Percentiles rank a stretch among this genome's conserved stretches.
Conservation (phyloP, 2,888 invertebrate genomes). For the Pristionchus fissidentatus region DNA sequence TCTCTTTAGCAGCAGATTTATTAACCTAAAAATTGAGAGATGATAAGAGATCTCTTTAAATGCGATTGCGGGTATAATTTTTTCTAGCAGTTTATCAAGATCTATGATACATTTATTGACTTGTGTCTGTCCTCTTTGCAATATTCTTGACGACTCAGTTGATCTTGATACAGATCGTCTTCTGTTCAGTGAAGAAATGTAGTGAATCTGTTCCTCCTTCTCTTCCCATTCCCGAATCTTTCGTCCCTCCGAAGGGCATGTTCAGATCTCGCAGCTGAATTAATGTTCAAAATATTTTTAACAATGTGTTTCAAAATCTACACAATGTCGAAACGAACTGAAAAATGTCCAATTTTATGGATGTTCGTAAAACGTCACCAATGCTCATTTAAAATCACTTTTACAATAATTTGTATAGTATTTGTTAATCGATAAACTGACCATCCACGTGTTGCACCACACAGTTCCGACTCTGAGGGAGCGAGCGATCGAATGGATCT, state of each 20-base stretch:
- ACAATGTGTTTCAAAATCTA: too few species aligned
- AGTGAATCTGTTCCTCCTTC: constrained; percentile 79
- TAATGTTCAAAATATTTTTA: too few species aligned
- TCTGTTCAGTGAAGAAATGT: constrained; percentile 79
- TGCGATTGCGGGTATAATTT: too few species aligned
- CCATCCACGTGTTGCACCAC: constrained; percentile 80
- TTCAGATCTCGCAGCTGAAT: constrained; percentile 78
- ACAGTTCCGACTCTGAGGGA: constrained; percentile 80
- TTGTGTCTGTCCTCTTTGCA: neutral
- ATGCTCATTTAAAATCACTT: neutral
- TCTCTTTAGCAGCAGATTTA: too few species aligned
- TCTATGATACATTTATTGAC: neutral
- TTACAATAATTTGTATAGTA: neutral
- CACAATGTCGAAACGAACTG: too few species aligned
- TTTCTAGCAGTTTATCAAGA: too few species aligned
- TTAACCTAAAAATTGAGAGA: too few species aligned
- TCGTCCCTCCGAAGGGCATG: constrained; percentile 80
- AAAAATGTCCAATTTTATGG: too few species aligned
- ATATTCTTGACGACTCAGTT: constrained; percentile 4
- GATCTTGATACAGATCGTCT: constrained; percentile 78
- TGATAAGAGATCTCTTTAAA: too few species aligned
- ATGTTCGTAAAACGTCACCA: too few species aligned
- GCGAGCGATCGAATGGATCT: constrained; percentile 78
- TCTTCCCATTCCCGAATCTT: constrained; percentile 79
- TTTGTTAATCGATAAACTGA: constrained; percentile 40